Percentiles rank a stretch among this genome's conserved stretches.
phyloP scores from a whole-genome alignment of 1,140 invertebrate species.

The Mizuhopecten yessoensis region DNA sequence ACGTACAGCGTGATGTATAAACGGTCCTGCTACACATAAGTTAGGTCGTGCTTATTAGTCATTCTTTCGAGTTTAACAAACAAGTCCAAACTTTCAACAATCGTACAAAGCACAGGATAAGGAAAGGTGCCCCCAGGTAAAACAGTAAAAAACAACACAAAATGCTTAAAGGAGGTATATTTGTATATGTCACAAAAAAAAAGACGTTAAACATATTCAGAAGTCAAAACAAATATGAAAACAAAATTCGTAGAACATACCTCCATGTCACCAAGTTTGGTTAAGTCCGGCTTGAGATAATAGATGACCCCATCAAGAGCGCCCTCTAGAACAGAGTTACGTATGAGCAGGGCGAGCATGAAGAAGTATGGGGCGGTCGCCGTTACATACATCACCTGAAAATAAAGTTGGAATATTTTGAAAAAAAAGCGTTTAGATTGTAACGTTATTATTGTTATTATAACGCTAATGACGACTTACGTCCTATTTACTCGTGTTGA shows the following conservation, averaged over 20 bases:
- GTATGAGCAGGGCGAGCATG: constrained; percentile 82
- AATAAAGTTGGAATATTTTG: not conserved
- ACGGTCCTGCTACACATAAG: no score
- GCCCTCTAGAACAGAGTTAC: constrained; percentile 83
- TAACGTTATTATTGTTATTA: no score
- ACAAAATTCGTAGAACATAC: no score
- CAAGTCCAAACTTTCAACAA: no score
- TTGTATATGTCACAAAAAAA: not conserved
- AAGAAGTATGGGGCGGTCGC: constrained; percentile 84
- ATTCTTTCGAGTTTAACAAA: no score
- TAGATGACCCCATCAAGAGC: constrained; percentile 86
- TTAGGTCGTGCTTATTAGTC: no score
- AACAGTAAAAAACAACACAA: not conserved
- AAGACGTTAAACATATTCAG: not conserved
- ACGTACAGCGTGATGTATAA: no score
- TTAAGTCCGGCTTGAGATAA: constrained; percentile 93
- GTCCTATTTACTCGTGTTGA: no score
- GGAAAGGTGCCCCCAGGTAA: not conserved
- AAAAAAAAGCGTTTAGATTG: no score
- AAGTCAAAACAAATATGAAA: no score
- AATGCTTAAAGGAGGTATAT: not conserved
- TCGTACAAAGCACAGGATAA: no score
- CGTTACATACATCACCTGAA: constrained; percentile 81
- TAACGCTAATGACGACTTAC: no score
- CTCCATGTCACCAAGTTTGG: constrained; percentile 72